These are phyloP conservation scores for Nymphalis polychloros DNA, from an alignment of 2,888 invertebrate species.

Conservation along the genomic window DNA sequence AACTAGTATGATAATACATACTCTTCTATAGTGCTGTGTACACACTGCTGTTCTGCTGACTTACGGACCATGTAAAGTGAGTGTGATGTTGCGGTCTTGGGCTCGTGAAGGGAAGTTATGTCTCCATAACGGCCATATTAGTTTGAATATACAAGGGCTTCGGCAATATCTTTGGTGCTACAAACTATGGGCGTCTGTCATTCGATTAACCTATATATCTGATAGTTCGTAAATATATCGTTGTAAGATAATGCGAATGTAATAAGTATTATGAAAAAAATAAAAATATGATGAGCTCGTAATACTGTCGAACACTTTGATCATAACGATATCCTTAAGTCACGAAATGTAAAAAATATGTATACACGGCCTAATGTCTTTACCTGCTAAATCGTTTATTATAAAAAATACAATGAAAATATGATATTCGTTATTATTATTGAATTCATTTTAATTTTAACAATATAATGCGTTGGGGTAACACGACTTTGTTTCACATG, in stretches of 20 bases:
- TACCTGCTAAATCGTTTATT: too few species aligned
- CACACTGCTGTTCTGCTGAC: slow-evolving; percentile 18
- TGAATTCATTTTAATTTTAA: slow-evolving; percentile 18
- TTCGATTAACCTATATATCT: too few species aligned
- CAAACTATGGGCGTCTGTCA: not conserved
- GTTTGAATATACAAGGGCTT: slow-evolving; percentile 9
- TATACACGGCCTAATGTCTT: too few species aligned
- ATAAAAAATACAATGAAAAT: too few species aligned
- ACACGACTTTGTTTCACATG: slow-evolving; percentile 23
- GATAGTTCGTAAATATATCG: too few species aligned
- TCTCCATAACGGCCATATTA: slow-evolving; percentile 11
- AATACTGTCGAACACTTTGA: too few species aligned
- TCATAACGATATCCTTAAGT: too few species aligned
- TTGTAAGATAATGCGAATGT: too few species aligned
- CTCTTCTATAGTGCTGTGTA: not conserved
- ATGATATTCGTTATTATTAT: too few species aligned
- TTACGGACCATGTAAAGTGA: slow-evolving; percentile 27
- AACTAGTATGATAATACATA: not conserved
- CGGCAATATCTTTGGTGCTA: not conserved
- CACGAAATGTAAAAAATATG: too few species aligned
- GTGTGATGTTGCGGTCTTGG: slow-evolving; percentile 21
- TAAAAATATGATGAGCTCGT: too few species aligned
- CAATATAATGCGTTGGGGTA: slow-evolving; percentile 15
- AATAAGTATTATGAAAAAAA: too few species aligned
- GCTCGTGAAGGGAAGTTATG: slow-evolving; percentile 23